These are phyloP conservation scores for Eidolon dupreanum DNA, from an alignment of 2,797 vertebrate species.

Conservation along the genomic window DNA sequence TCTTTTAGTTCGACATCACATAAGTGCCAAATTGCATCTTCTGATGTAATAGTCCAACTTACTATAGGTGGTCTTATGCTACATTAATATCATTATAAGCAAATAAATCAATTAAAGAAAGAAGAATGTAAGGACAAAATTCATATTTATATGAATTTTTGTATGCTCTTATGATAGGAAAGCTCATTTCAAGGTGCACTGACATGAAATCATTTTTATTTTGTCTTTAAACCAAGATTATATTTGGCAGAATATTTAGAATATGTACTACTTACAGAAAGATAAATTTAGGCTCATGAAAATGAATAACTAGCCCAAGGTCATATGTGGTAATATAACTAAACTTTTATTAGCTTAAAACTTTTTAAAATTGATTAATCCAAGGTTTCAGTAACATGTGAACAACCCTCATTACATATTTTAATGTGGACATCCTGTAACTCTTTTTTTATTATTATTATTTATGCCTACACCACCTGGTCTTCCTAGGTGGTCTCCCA, in stretches of 20 bases:
- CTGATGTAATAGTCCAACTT: background rate
- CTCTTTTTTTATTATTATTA: background rate
- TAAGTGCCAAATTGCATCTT: background rate
- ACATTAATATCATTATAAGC: background rate
- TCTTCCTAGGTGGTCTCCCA: too few relatives aligned
- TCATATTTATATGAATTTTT: background rate
- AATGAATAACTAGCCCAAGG: background rate
- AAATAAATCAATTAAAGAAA: background rate
- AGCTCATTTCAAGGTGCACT: background rate
- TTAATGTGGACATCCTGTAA: background rate
- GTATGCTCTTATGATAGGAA: background rate
- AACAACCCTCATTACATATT: background rate
- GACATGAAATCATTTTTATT: background rate
- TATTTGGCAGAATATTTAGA: background rate
- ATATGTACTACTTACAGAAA: background rate
- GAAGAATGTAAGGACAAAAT: background rate
- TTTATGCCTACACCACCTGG: too few relatives aligned
- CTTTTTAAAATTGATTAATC: background rate
- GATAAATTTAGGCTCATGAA: background rate
- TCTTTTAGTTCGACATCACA: background rate
- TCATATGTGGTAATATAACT: background rate
- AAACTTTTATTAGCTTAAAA: background rate
- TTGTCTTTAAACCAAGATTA: background rate
- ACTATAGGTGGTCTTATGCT: background rate
- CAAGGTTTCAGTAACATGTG: background rate